These are phyloP conservation scores for Menidia menidia DNA, from an alignment of 2,797 vertebrate genomes.

Conservation along the genomic window DNA sequence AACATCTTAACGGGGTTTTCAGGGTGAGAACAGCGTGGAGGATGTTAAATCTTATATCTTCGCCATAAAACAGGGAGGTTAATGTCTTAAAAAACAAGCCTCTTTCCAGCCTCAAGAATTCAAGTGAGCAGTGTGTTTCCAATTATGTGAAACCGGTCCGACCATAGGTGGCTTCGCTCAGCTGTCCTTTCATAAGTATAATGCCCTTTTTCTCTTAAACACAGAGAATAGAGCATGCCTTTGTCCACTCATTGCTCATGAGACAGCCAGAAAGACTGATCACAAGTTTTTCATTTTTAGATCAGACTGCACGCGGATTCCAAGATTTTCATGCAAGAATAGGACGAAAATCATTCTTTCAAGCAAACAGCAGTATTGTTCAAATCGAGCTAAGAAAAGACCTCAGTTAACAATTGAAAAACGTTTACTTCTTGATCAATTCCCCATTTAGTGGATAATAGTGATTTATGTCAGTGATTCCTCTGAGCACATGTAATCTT, in stretches of 20 bases:
- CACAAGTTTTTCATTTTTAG: slow-evolving; percentile 59
- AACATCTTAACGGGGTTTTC: slow-evolving; percentile 33
- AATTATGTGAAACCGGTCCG: slow-evolving; percentile 66
- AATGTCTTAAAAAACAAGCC: slow-evolving; percentile 61
- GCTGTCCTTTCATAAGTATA: slow-evolving; percentile 42
- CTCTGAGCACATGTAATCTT: slow-evolving; percentile 18
- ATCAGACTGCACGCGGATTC: slow-evolving; percentile 43
- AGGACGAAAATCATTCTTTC: slow-evolving; percentile 17
- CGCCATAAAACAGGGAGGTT: slow-evolving; percentile 56
- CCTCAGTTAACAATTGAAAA: slow-evolving; percentile 43
- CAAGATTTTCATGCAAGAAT: slow-evolving; percentile 39
- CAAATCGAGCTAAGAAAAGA: slow-evolving; percentile 49
- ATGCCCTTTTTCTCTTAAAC: slow-evolving; percentile 52
- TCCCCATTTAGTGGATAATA: slow-evolving; percentile 24
- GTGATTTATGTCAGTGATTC: slow-evolving; percentile 30
- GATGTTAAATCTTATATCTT: slow-evolving; percentile 49
- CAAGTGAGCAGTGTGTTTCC: slow-evolving; percentile 67
- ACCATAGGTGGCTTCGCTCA: slow-evolving; percentile 69
- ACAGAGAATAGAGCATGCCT: slow-evolving; percentile 55
- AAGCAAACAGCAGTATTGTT: slow-evolving; percentile 55
- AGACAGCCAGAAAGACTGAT: slow-evolving; percentile 34
- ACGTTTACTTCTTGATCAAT: slow-evolving; percentile 29
- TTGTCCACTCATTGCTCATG: slow-evolving; percentile 40
- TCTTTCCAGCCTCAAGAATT: slow-evolving; percentile 65
- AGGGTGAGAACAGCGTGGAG: slow-evolving; percentile 57